Percentiles rank a stretch among this genome's conserved stretches.
Evolutionary conservation across 1,140 invertebrate genomes (phyloP).

Genomic region (Pararge aegeria): DNA sequence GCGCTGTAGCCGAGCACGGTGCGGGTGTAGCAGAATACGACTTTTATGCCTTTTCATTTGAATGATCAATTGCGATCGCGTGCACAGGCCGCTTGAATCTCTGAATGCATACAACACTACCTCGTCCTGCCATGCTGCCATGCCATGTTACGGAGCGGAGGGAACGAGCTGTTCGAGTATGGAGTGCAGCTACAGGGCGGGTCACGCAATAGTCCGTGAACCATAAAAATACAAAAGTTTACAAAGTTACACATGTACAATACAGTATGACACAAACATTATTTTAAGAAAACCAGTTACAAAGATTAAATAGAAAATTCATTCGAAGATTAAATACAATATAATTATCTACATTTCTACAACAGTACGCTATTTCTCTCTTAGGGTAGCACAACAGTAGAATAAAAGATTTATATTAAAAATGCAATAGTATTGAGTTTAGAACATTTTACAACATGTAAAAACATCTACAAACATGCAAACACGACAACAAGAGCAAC

Average conservation of each 20-base stretch:
- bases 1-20: too few relatives aligned
- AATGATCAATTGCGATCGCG: too few relatives aligned
- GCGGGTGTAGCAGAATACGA: too few relatives aligned
- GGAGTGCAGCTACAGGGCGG: too few relatives aligned
- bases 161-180: too few relatives aligned
- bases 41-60: too few relatives aligned
- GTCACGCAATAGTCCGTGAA: neutral
- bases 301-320: constrained; percentile 1
- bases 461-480: neutral
- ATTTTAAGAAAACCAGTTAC: neutral
- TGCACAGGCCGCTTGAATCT: neutral
- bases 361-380: constrained; percentile 3
- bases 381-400: constrained; percentile 11
- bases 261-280: neutral
- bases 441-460: constrained; percentile 1
- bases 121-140: too few relatives aligned
- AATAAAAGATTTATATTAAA: constrained; percentile 14
- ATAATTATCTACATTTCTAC: neutral
- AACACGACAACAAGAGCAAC: neutral
- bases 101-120: too few relatives aligned
- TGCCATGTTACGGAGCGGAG: too few relatives aligned
- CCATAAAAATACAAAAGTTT: neutral
- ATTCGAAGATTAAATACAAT: neutral
- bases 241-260: neutral
- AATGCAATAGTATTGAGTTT: constrained; percentile 14